Conservation (phyloP, 2,797 vertebrate species). For the Sebastes nivosus region DNA sequence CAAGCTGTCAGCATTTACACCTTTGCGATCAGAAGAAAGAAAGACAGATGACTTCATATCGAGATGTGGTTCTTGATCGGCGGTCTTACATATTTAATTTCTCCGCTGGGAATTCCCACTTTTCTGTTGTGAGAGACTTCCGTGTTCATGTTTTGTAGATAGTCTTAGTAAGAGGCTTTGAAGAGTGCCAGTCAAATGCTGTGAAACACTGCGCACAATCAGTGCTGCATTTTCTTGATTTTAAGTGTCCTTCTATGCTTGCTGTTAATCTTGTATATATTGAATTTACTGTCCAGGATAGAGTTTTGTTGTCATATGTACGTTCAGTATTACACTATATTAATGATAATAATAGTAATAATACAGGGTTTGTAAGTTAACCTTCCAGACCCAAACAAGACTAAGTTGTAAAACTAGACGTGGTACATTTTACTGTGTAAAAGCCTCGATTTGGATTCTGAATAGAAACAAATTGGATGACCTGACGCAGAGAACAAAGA, state of each 20-base stretch:
- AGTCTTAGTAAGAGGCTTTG: constrained; percentile 78
- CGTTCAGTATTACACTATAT: constrained; percentile 70
- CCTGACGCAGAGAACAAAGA: background rate
- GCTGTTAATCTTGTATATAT: constrained; percentile 85
- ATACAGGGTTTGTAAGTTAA: constrained; percentile 74
- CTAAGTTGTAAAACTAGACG: background rate
- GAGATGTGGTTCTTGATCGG: constrained; percentile 52
- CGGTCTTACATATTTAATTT: constrained; percentile 78
- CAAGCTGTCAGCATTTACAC: constrained; percentile 60
- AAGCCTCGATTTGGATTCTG: background rate
- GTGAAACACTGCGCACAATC: constrained; percentile 78
- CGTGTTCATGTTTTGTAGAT: constrained; percentile 81
- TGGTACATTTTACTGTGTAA: background rate
- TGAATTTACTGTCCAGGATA: constrained; percentile 74
- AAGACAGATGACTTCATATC: constrained; percentile 62
- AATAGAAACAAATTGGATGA: background rate
- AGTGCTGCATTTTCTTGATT: constrained; percentile 81
- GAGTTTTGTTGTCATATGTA: constrained; percentile 63
- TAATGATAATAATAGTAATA: constrained; percentile 52
- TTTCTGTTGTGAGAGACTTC: constrained; percentile 64
- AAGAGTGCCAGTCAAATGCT: constrained; percentile 78
- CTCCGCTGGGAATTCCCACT: constrained; percentile 59
- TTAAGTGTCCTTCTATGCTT: constrained; percentile 87
- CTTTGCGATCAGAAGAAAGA: constrained; percentile 46
- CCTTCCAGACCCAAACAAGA: constrained; percentile 50